Evolutionary conservation across 2,888 invertebrate species (phyloP).

Genomic region (Ganaspis brasiliensis): DNA sequence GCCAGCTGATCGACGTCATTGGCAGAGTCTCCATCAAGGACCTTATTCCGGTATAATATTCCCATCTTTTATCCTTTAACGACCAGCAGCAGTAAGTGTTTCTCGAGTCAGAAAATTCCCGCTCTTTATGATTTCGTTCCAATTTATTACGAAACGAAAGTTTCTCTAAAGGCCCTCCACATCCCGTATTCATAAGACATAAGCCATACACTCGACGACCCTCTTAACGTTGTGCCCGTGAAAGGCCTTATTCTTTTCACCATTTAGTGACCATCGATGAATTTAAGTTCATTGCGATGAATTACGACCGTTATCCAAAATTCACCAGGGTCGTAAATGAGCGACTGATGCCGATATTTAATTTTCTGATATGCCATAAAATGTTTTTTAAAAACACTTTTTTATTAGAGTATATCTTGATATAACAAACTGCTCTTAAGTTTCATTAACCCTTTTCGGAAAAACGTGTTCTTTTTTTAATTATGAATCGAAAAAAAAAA

Average conservation of each 20-base stretch:
- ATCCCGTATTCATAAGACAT: constrained; percentile 42
- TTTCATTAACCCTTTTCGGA: background rate
- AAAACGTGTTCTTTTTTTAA: no score
- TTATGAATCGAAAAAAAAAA: background rate
- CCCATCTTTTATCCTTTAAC: constrained; percentile 74
- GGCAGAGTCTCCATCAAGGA: constrained; percentile 46
- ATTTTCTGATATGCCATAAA: constrained; percentile 23
- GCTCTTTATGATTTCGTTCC: constrained; percentile 51
- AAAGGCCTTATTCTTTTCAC: constrained; percentile 35
- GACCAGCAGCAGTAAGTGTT: constrained; percentile 65
- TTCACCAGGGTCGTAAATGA: constrained; percentile 22
- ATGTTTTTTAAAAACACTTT: background rate
- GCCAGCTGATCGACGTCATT: constrained; percentile 41
- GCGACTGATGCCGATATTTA: constrained; percentile 21
- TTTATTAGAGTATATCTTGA: background rate
- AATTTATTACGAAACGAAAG: constrained; percentile 52
- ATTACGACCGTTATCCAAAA: constrained; percentile 31
- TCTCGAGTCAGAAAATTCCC: constrained; percentile 52
- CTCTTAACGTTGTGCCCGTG: constrained; percentile 17
- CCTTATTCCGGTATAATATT: constrained; percentile 72
- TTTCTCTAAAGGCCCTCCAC: constrained; percentile 47
- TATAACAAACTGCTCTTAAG: background rate
- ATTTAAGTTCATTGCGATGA: constrained; percentile 37
- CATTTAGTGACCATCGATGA: constrained; percentile 38
- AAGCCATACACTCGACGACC: background rate